Conservation (phyloP, 1,140 invertebrate genomes). For the Drosophila jambulina region DNA sequence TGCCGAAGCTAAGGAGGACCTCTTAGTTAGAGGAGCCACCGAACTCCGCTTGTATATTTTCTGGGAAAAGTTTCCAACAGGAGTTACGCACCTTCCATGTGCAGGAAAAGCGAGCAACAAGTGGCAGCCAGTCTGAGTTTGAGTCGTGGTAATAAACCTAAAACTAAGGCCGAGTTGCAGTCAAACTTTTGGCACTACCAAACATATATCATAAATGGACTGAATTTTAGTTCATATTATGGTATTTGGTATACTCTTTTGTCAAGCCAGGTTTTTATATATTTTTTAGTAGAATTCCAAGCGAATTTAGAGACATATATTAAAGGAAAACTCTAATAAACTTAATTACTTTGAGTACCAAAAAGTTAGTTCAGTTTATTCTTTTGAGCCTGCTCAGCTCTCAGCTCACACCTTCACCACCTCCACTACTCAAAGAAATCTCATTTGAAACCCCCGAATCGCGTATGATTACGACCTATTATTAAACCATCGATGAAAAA, state of each 20-base stretch:
- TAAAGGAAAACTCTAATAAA: not conserved
- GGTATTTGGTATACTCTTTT: conserved; percentile 3
- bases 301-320: not conserved
- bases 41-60: conserved; percentile 18
- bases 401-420: conserved; percentile 34
- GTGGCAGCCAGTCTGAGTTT: conserved; percentile 16
- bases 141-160: conserved; percentile 24
- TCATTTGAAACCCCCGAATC: conserved; percentile 26
- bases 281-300: not conserved
- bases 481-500: conserved; percentile 59
- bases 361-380: too few species aligned
- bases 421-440: conserved; percentile 19
- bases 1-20: conserved; percentile 13
- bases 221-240: not conserved
- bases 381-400: too few species aligned
- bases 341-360: not conserved
- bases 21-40: conserved; percentile 6
- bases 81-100: conserved; percentile 36
- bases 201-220: conserved; percentile 7
- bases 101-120: conserved; percentile 17
- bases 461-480: conserved; percentile 42
- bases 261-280: not conserved
- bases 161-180: not conserved
- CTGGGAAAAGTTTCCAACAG: conserved; percentile 25
- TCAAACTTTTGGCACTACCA: conserved; percentile 6